Percentiles rank a stretch among this genome's conserved stretches.
These are phyloP conservation scores for Drosophila gaucha DNA, from an alignment of 2,888 invertebrate genomes.

Conservation along the genomic window DNA sequence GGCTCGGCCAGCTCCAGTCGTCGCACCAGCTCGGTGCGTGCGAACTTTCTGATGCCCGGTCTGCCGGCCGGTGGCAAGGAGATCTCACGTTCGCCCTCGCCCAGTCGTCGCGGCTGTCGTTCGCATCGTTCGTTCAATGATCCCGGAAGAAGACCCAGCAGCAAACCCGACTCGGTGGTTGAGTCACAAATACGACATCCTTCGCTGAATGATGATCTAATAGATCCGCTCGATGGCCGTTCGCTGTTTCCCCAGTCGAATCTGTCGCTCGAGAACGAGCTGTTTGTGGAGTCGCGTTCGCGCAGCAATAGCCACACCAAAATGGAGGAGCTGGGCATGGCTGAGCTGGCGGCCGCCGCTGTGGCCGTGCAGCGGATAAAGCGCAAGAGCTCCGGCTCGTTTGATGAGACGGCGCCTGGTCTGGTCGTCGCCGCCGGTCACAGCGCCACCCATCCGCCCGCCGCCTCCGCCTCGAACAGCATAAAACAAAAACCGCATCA, in stretches of 20 bases:
- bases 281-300: slow-evolving; percentile 83
- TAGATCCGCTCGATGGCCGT: slow-evolving; percentile 77
- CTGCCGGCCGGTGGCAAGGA: slow-evolving; percentile 80
- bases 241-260: slow-evolving; percentile 80
- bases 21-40: slow-evolving; percentile 84
- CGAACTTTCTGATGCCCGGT: slow-evolving; percentile 83
- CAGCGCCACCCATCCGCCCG: slow-evolving; percentile 71
- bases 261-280: slow-evolving; percentile 84
- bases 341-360: slow-evolving; percentile 68
- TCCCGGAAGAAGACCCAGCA: slow-evolving; percentile 79
- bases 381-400: slow-evolving; percentile 81
- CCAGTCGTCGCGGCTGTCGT: slow-evolving; percentile 83
- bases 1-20: slow-evolving; percentile 79
- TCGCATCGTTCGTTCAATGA: slow-evolving; percentile 85
- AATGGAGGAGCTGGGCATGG: slow-evolving; percentile 82
- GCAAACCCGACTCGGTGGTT: slow-evolving; percentile 81
- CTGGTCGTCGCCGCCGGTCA: slow-evolving; percentile 53
- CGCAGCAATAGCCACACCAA: slow-evolving; percentile 84
- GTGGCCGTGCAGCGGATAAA: slow-evolving; percentile 64
- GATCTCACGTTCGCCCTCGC: slow-evolving; percentile 83
- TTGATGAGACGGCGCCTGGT: slow-evolving; percentile 75
- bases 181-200: slow-evolving; percentile 84
- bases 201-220: slow-evolving; percentile 84
- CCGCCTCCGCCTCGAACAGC: slow-evolving; percentile 74
- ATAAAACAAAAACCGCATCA: slow-evolving; percentile 81